Base-by-base conservation (phyloP, 2,797 vertebrate species). In the Lutra lutra region DNA sequence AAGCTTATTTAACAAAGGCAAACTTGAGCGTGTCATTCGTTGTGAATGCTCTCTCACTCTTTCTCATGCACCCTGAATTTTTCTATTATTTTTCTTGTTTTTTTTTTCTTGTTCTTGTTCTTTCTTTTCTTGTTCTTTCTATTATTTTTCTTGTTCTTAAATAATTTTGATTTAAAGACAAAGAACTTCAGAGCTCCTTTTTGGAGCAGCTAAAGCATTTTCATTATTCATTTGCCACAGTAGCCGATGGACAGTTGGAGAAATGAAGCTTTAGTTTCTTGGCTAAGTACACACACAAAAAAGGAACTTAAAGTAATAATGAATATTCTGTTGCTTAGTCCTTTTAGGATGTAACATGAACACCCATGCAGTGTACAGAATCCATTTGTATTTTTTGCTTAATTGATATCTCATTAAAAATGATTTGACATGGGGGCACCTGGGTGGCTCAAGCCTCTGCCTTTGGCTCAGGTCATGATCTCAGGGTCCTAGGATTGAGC, bases 1-100 rank as follows among this genome's bases (percentile, higher is more conserved):
- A 85, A 98, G 92, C 84, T 91, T 72, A 82, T 96, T 97, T 97
- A 96, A 86, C 32, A 97, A 96, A n/a, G 86, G 94, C 83, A 97
- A 85, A 86, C 32, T 18, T 27, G 18, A 97, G 97, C 60, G 43
- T 98, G 95, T 93, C 96, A 82, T 89, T 83, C 98, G 94, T 95
- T 95, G 56, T 94, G 91, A 93, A 70, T 7, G 40, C 43, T 89
- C 89, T 72, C 89, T 72, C 66, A 72, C 85, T 87, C 70, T 56
- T 97, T 85, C 29, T 84, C 51, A 91, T 1, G 84, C 10, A 54
- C 70, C 54, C 80, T 75, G 27, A 68, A 40, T 80, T 96, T 87
- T 78, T 40, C 38, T 89, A 5, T 91, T 89, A 93, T 93, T 96
- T 96, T 93, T 97, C 85, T 94, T 97, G 86, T 38, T 38, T 38